Conservation (phyloP, 2,888 invertebrate genomes). For the Exephanes ischioxanthus region DNA sequence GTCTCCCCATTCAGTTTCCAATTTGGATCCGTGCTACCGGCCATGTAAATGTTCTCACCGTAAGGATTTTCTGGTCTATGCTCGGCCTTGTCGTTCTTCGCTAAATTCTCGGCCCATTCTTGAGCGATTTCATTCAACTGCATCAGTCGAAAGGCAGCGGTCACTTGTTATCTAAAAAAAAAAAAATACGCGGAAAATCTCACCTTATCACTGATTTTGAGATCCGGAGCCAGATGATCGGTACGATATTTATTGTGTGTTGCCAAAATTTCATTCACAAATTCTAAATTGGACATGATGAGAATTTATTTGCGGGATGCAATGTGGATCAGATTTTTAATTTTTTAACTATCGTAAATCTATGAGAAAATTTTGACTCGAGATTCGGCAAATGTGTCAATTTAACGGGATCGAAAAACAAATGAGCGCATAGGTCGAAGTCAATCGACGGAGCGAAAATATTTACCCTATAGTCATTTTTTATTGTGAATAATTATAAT, state of each 20-base stretch:
- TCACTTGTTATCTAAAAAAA: conserved; percentile 15
- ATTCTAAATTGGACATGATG: conserved; percentile 65
- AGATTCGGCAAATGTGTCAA: conserved; percentile 57
- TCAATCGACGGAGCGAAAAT: background rate
- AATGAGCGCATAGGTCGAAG: background rate
- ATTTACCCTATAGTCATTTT: background rate
- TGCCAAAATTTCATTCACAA: conserved; percentile 73
- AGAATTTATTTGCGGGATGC: background rate
- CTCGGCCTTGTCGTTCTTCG: conserved; percentile 69
- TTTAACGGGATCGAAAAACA: conserved; percentile 18
- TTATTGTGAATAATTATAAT: background rate
- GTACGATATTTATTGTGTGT: conserved; percentile 78
- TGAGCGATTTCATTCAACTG: conserved; percentile 78
- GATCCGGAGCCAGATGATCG: conserved; percentile 74
- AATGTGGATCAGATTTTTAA: conserved; percentile 4
- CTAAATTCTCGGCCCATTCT: conserved; percentile 78
- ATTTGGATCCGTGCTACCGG: conserved; percentile 62
- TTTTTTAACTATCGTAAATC: background rate
- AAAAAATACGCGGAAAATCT: background rate
- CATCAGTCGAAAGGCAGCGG: conserved; percentile 10
- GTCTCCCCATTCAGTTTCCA: conserved; percentile 70
- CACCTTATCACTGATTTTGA: conserved; percentile 77
- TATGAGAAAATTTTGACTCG: conserved; percentile 54
- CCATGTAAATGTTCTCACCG: conserved; percentile 79
- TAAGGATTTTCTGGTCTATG: conserved; percentile 73